Percentiles rank a stretch among this genome's conserved stretches.
Evolutionary conservation across 2,113 vertebrate genomes (phyloP).

Genomic region (Sinocyclocheilus maitianheensis): DNA sequence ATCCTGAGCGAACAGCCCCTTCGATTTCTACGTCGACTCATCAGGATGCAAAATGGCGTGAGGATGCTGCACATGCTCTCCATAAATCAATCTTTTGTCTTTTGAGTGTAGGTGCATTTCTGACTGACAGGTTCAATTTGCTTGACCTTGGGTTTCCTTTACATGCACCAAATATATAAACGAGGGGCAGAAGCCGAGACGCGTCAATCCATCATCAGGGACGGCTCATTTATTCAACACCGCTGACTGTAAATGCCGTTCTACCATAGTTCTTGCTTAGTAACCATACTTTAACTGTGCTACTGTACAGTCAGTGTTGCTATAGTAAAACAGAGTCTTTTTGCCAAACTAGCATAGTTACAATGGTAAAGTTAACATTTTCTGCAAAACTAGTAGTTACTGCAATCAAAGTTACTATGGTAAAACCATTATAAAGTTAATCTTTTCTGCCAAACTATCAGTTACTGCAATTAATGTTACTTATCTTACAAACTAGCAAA

Average conservation of each 20-base stretch:
- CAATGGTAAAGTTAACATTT: neutral
- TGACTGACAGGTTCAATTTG: constrained; percentile 39
- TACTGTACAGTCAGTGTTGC: neutral
- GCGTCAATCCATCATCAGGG: constrained; percentile 34
- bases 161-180: constrained; percentile 19
- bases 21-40: neutral
- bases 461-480: neutral
- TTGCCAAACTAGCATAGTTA: neutral
- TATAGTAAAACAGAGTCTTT: neutral
- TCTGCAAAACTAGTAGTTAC: neutral
- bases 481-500: too few relatives aligned
- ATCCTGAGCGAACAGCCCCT: neutral
- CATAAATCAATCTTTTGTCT: constrained; percentile 37
- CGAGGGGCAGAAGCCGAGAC: constrained; percentile 16
- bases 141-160: constrained; percentile 48
- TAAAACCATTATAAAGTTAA: neutral
- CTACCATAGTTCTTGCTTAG: neutral
- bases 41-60: neutral
- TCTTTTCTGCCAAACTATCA: neutral
- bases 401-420: neutral
- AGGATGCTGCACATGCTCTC: constrained; percentile 2
- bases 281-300: neutral
- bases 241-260: neutral
- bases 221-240: constrained; percentile 8
- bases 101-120: constrained; percentile 8